phyloP scores from a whole-genome alignment of 2,113 vertebrate species.

The Bufo bufo region DNA sequence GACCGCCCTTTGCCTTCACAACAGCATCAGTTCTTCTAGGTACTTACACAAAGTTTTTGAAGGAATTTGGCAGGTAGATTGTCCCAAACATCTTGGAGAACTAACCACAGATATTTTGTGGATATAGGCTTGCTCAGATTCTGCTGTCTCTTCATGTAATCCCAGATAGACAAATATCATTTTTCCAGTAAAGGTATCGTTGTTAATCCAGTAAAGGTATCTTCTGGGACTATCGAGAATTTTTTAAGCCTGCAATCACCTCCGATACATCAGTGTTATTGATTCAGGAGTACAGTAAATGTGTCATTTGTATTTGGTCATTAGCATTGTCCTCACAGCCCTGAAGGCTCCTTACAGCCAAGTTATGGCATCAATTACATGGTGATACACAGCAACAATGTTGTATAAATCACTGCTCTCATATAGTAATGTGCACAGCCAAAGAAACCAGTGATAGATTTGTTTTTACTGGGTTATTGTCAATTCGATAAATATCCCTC shows the following conservation, averaged over 20 bases:
- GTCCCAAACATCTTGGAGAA: too few species aligned
- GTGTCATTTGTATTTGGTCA: constrained; percentile 13
- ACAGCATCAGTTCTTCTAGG: too few species aligned
- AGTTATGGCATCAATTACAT: background rate
- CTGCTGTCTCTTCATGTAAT: too few species aligned
- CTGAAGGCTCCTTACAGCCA: background rate
- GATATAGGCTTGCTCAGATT: too few species aligned
- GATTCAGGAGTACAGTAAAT: background rate
- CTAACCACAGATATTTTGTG: too few species aligned
- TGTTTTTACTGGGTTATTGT: background rate
- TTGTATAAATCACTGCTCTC: background rate
- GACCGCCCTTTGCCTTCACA: too few species aligned
- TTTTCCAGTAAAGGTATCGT: too few species aligned
- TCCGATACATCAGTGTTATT: background rate
- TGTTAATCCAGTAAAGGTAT: too few species aligned
- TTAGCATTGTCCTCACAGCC: background rate
- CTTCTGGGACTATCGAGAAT: background rate
- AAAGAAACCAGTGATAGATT: background rate
- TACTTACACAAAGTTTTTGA: too few species aligned
- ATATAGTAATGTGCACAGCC: background rate
- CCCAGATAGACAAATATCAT: too few species aligned
- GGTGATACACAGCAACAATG: background rate
- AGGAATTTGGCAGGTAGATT: too few species aligned
- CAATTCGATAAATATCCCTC: background rate
- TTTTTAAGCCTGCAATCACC: background rate